A percentile compares a stretch with the other conserved stretches of the same genome.
Conservation (phyloP, 2,113 vertebrate genomes). For the Calyptomena viridis region DNA sequence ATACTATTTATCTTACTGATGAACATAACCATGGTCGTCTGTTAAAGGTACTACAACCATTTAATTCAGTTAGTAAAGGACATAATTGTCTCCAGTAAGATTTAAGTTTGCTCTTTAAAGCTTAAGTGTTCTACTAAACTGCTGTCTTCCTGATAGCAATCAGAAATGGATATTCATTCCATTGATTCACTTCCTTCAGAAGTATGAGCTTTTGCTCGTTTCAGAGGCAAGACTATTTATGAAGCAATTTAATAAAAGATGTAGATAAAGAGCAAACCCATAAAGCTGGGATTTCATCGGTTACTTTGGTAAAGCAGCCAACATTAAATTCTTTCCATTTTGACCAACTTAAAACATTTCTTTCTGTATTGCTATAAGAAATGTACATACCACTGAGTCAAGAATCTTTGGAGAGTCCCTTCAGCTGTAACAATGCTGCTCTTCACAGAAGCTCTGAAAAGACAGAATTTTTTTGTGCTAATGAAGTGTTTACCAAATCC, state of each 20-base stretch:
- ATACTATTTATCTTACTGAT: background rate
- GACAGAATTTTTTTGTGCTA: background rate
- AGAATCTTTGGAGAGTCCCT: background rate
- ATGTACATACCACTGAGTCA: background rate
- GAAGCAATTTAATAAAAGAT: background rate
- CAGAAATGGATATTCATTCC: background rate
- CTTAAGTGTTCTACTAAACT: slow-evolving; percentile 21
- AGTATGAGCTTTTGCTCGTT: background rate
- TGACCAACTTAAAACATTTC: background rate
- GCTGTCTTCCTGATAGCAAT: slow-evolving; percentile 28
- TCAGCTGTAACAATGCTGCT: background rate
- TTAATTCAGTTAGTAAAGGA: background rate
- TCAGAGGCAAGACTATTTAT: background rate
- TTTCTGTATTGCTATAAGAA: background rate
- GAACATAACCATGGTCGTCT: background rate
- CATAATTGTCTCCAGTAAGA: background rate
- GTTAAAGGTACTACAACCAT: background rate
- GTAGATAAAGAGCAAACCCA: background rate
- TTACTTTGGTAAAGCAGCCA: background rate
- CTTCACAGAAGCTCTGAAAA: background rate
- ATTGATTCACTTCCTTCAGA: background rate
- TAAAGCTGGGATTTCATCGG: background rate
- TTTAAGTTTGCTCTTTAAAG: slow-evolving; percentile 24
- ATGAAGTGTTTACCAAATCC: background rate
- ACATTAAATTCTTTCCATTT: background rate